A percentile compares a stretch with the other conserved stretches of the same genome.
These are phyloP conservation scores for Philypnodon macrostomus DNA, from an alignment of 2,797 vertebrate genomes.

Conservation along the genomic window DNA sequence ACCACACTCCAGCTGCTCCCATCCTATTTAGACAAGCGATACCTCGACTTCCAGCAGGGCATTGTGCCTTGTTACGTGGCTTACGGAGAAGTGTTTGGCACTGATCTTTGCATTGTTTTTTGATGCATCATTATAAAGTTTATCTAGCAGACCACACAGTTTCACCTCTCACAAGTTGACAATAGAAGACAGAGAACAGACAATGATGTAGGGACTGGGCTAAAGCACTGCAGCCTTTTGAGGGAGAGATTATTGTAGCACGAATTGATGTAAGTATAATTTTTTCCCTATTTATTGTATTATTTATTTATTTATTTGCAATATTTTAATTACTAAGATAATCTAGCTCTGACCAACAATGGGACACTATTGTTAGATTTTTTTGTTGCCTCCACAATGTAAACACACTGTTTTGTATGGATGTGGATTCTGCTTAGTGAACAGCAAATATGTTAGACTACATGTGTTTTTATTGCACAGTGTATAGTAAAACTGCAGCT, in stretches of 20 bases:
- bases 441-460: too few species aligned
- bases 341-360: too few species aligned
- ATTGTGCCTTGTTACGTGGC: slow-evolving; percentile 30
- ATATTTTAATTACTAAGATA: too few species aligned
- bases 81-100: slow-evolving; percentile 45
- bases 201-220: slow-evolving; percentile 17
- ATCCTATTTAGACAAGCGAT: slow-evolving; percentile 26
- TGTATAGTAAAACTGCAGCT: neutral
- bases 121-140: slow-evolving; percentile 26
- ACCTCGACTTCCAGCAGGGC: slow-evolving; percentile 28
- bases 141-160: slow-evolving; percentile 30
- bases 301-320: too few species aligned
- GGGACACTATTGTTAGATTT: too few species aligned
- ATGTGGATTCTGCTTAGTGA: too few species aligned
- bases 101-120: slow-evolving; percentile 36
- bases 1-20: slow-evolving; percentile 27
- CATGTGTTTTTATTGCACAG: neutral
- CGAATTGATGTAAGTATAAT: too few species aligned
- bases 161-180: slow-evolving; percentile 21
- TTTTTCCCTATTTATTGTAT: too few species aligned
- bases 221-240: slow-evolving; percentile 5
- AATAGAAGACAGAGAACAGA: slow-evolving; percentile 24
- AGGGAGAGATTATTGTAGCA: too few species aligned
- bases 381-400: too few species aligned
- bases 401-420: too few species aligned